These are phyloP conservation scores for Rhyacophila evoluta DNA, from an alignment of 2,888 invertebrate species.

Conservation along the genomic window DNA sequence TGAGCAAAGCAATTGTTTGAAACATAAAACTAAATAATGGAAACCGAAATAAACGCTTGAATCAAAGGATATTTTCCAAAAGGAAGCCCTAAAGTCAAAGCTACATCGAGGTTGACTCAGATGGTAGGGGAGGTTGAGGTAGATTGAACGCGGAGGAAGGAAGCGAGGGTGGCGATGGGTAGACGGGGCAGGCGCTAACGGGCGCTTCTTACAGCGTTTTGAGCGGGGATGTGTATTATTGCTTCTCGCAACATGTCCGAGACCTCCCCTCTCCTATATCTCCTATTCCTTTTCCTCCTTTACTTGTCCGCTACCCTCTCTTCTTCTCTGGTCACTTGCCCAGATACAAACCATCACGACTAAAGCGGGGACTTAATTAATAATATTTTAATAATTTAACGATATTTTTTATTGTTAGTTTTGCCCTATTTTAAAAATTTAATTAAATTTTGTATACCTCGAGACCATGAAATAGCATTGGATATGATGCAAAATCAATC, in stretches of 20 bases:
- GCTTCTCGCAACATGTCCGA: conserved; percentile 47
- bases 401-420: too few species aligned
- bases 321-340: neutral
- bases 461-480: too few species aligned
- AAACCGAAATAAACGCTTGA: too few species aligned
- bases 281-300: neutral
- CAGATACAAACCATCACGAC: conserved; percentile 23
- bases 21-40: too few species aligned
- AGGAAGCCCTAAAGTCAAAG: conserved; percentile 5
- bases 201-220: conserved; percentile 34
- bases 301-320: neutral
- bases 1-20: too few species aligned
- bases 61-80: too few species aligned
- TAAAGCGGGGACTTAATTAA: conserved; percentile 27
- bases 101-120: conserved; percentile 6
- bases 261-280: conserved; percentile 30
- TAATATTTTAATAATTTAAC: too few species aligned
- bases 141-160: conserved; percentile 6
- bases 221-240: conserved; percentile 45
- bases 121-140: neutral
- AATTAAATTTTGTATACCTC: too few species aligned
- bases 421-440: too few species aligned
- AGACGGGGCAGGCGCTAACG: conserved; percentile 29
- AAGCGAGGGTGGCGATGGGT: conserved; percentile 20
- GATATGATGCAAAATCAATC: too few species aligned